Evolutionary conservation across 1,140 invertebrate species (phyloP), one percentile per base, ranked within the genome.

Genomic region (Globodera rostochiensis): DNA sequence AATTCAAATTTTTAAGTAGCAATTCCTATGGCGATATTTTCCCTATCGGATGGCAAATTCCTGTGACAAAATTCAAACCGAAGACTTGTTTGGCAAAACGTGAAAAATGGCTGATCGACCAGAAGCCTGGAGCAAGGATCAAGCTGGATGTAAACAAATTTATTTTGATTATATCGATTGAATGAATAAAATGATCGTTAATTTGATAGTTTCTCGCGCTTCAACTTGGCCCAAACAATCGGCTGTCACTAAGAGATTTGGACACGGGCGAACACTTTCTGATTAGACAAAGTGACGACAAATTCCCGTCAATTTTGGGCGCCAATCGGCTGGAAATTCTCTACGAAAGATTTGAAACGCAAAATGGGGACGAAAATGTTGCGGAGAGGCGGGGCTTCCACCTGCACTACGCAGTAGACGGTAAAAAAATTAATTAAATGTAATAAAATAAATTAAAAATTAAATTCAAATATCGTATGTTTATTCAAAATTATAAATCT

Each of bases 91-190:
- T 53, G 7, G n/a, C 60, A 21, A 71, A 79, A 8, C n/a, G 80
- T 70, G 60, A 25, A 46, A 71, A 80, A 45, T 78, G 77, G 77
- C 53, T 25, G 60, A 79, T 80, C 21, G 57, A n/a, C 13, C 73
- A 80, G 57, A 25, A 79, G 25, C 79, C 47, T n/a, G 73, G 79
- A 6, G 66, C 73, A 5, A 36, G 73, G 46, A 82, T 80, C 45
- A 79, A 47, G 19, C 25, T 71, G 69, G 46, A 71, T 21, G 69
- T 71, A 47, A 36, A 13, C 8, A 36, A 71, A 15, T 21, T 21
- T 8, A 19, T 25, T 21, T 21, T 21, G 25, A 47, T 11, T 36
- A 36, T 36, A 36, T 11, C 36, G 69, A 47, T 21, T 36, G 36
- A 47, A 47, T 47, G 36, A 45, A 71, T 45, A 36, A 15, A 71